phyloP scores from a whole-genome alignment of 2,888 invertebrate genomes.

The Perdita meconis region DNA sequence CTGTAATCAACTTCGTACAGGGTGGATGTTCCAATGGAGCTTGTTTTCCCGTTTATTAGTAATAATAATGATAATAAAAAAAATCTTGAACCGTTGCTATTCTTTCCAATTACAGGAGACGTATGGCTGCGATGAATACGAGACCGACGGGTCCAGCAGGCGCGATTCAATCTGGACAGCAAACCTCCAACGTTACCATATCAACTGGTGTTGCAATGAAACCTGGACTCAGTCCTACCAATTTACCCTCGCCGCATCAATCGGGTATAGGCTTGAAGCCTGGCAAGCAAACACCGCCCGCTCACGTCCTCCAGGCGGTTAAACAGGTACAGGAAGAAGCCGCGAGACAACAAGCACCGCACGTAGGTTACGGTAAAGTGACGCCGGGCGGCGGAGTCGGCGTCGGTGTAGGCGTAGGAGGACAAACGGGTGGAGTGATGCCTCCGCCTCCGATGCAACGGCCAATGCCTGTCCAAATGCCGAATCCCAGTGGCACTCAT shows the following conservation, averaged over 20 bases:
- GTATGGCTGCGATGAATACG: conserved; percentile 94
- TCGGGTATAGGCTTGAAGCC: conserved; percentile 88
- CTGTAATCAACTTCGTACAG: too few relatives aligned
- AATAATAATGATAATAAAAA: too few relatives aligned
- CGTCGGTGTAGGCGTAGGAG: conserved; percentile 84
- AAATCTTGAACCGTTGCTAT: neutral
- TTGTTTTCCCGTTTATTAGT: too few relatives aligned
- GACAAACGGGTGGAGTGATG: conserved; percentile 85
- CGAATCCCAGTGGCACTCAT: conserved; percentile 83
- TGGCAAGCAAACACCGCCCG: conserved; percentile 90
- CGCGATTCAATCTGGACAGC: conserved; percentile 80
- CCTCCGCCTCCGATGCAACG: conserved; percentile 87
- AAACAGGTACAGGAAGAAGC: conserved; percentile 96
- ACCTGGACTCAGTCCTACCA: conserved; percentile 83
- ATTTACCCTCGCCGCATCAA: conserved; percentile 85
- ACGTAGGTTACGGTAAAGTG: conserved; percentile 91
- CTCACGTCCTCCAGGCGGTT: conserved; percentile 93
- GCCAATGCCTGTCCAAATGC: conserved; percentile 85
- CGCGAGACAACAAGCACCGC: conserved; percentile 94
- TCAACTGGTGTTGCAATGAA: conserved; percentile 86
- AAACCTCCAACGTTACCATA: conserved; percentile 85
- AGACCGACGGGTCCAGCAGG: conserved; percentile 85
- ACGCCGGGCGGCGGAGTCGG: conserved; percentile 85
- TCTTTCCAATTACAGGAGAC: conserved; percentile 85
- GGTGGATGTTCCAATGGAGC: too few relatives aligned